Evolutionary conservation across 92 coral and sea anemone species (phyloP).

Genomic region (Pocillopora meandrina): DNA sequence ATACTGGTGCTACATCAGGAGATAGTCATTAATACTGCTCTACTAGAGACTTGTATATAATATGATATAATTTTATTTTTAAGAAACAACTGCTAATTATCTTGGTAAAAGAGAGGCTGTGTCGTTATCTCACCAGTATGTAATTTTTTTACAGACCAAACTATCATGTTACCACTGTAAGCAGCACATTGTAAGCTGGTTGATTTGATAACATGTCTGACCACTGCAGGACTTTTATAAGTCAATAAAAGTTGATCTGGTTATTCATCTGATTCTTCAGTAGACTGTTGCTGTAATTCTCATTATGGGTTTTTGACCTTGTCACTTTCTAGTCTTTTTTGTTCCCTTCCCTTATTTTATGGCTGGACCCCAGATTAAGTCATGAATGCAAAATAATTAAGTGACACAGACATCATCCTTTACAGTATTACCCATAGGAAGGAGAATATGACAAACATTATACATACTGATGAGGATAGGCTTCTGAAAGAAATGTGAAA

Average conservation of each 20-base stretch:
- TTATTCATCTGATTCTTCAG: constrained; percentile 11
- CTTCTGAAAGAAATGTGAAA: too few species aligned
- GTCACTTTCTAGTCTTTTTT: too few species aligned
- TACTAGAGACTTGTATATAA: constrained; percentile 19
- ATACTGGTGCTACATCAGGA: not conserved
- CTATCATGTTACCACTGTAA: constrained; percentile 7
- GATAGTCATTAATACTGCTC: not conserved
- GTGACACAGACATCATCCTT: too few species aligned
- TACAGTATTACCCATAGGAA: too few species aligned
- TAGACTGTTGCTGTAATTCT: too few species aligned
- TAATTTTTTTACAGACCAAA: constrained; percentile 8
- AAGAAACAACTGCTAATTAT: not conserved
- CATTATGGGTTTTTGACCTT: too few species aligned
- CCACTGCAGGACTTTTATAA: not conserved
- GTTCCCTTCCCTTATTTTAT: too few species aligned
- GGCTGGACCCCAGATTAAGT: too few species aligned
- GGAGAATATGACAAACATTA: too few species aligned
- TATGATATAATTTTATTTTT: constrained; percentile 28
- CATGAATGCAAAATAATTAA: too few species aligned
- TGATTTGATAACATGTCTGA: not conserved
- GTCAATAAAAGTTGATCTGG: constrained; percentile 16
- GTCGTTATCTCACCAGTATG: constrained; percentile 26
- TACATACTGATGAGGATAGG: too few species aligned
- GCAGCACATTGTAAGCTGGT: not conserved
- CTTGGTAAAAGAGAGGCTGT: constrained; percentile 6